Conservation (phyloP, 2,888 invertebrate species). For the Ectobius pallidus region DNA sequence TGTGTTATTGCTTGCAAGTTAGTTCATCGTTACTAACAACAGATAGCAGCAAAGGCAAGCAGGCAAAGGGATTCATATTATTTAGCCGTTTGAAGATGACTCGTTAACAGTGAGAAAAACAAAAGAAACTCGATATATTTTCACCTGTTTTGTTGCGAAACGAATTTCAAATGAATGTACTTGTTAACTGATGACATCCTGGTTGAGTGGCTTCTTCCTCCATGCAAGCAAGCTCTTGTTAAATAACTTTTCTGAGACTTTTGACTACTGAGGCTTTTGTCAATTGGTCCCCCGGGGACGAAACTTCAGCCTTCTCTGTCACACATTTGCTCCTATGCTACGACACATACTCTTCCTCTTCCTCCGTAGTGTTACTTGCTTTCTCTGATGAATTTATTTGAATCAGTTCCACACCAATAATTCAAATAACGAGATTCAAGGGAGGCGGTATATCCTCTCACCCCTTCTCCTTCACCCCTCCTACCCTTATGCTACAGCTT, state of each 20-base stretch:
- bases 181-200: conserved; percentile 11
- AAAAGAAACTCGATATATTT: not conserved
- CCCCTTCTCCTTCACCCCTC: not conserved
- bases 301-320: not conserved
- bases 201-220: conserved; percentile 3
- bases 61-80: too few species aligned
- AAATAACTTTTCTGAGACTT: conserved; percentile 30
- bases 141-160: not conserved
- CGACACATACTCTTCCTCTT: conserved; percentile 2
- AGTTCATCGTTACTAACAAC: too few species aligned
- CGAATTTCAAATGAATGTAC: conserved; percentile 14
- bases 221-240: not conserved
- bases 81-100: too few species aligned
- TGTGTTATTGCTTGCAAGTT: too few species aligned
- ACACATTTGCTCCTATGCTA: not conserved
- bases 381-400: conserved; percentile 41
- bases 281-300: not conserved
- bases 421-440: conserved; percentile 41
- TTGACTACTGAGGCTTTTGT: conserved; percentile 10
- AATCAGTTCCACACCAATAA: conserved; percentile 40
- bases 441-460: conserved; percentile 1
- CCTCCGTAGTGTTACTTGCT: conserved; percentile 29
- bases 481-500: not conserved
- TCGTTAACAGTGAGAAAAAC: not conserved
- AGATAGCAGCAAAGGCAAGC: too few species aligned